These are phyloP conservation scores for Dioctria linearis DNA, from an alignment of 2,888 invertebrate species.

Conservation along the genomic window DNA sequence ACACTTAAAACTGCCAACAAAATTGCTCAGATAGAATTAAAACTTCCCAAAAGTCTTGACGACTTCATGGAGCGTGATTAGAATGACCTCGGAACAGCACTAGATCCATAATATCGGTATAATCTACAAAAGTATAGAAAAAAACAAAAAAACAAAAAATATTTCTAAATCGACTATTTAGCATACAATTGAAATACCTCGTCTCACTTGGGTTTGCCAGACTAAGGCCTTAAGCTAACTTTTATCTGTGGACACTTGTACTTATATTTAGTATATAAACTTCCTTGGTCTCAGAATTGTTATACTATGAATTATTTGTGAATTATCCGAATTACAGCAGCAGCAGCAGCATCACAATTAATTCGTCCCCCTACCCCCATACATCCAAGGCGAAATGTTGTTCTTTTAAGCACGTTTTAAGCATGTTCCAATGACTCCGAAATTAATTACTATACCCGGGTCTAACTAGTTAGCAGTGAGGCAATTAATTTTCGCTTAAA, in stretches of 20 bases:
- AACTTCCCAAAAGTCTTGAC: slow-evolving; percentile 4
- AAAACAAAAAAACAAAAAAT: neutral
- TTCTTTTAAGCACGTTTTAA: slow-evolving; percentile 1
- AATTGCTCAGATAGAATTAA: slow-evolving; percentile 12
- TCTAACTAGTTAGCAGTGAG: slow-evolving; percentile 14
- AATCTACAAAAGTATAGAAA: too few species aligned
- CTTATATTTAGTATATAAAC: neutral
- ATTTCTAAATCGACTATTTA: slow-evolving; percentile 2
- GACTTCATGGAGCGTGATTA: slow-evolving; percentile 6
- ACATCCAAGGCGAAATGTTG: slow-evolving; percentile 24
- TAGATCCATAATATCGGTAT: neutral
- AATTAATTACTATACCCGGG: slow-evolving; percentile 33
- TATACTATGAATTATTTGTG: slow-evolving; percentile 26
- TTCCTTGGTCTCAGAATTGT: slow-evolving; percentile 2
- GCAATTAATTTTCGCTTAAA: slow-evolving; percentile 27
- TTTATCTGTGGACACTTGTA: neutral
- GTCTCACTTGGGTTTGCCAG: slow-evolving; percentile 2
- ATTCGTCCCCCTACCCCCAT: neutral
- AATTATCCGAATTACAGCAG: slow-evolving; percentile 48
- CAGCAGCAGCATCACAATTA: neutral
- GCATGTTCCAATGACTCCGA: slow-evolving; percentile 11
- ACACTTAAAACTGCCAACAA: neutral
- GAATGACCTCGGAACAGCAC: slow-evolving; percentile 35
- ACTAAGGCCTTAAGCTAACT: neutral
- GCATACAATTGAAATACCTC: slow-evolving; percentile 37